A percentile compares a stretch with the other conserved stretches of the same genome.
phyloP scores from a whole-genome alignment of 1,140 invertebrate species.

The Chionoecetes opilio region DNA sequence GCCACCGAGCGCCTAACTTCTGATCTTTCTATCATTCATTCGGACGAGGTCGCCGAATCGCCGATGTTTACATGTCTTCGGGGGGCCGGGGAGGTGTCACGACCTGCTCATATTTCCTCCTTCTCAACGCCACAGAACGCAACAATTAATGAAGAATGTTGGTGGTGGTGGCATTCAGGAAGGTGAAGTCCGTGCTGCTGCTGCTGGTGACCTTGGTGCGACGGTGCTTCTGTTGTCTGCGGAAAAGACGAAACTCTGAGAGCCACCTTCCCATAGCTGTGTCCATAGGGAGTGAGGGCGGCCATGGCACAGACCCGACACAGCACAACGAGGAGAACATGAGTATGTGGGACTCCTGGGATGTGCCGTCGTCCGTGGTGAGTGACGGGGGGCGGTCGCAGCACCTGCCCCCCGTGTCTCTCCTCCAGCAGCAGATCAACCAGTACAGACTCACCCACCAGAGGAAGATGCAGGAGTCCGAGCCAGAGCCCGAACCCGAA shows the following conservation, averaged over 20 bases:
- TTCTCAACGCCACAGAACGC: too few species aligned
- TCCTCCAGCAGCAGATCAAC: slow-evolving; percentile 73
- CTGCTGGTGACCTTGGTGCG: slow-evolving; percentile 48
- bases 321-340: slow-evolving; percentile 48
- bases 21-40: too few species aligned
- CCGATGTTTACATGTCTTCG: too few species aligned
- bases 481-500: slow-evolving; percentile 54
- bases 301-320: background rate
- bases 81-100: too few species aligned
- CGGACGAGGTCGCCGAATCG: too few species aligned
- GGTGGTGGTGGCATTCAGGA: slow-evolving; percentile 53
- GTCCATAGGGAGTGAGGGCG: background rate
- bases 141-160: too few species aligned
- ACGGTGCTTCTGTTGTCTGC: slow-evolving; percentile 56
- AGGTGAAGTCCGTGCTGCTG: slow-evolving; percentile 60
- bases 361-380: slow-evolving; percentile 67
- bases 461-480: slow-evolving; percentile 60
- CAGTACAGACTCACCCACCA: slow-evolving; percentile 71
- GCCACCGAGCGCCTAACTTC: too few species aligned
- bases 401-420: slow-evolving; percentile 24
- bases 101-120: too few species aligned
- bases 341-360: slow-evolving; percentile 67
- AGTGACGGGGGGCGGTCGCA: slow-evolving; percentile 56
- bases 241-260: slow-evolving; percentile 46
- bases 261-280: slow-evolving; percentile 57